Evolutionary conservation across 35 echinoderm and acorn worm genomes (phyloP), one percentile per base, ranked within the genome.

Genomic region (Patiria miniata): DNA sequence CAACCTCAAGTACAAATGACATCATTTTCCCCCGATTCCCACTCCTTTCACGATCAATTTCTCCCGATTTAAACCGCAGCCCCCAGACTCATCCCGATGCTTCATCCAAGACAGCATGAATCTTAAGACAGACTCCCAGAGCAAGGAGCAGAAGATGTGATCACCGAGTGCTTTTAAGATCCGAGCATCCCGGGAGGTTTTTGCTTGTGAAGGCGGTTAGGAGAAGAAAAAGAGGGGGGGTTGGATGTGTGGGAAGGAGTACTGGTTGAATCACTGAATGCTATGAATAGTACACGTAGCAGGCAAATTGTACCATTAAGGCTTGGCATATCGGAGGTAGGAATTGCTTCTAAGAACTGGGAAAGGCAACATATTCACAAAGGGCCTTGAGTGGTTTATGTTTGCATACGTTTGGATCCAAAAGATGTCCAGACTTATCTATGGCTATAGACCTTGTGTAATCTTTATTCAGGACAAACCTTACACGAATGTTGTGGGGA

Each of bases 201-300:
- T 47, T 6, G 42, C 42, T 47, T 47, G 42, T 47, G 42, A 4
- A 47, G 4, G 42, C 12, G 42, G 4, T 47, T 4, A 6, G 42
- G 42, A 6, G 42, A 12, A 12, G 42, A 12, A 6, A 12, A 12
- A 12, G 42, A 12, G 42, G 12, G 42, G 42, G 42, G 42, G 12
- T 6, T 4, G 12, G 65, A 34, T 73, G 26, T 26, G 34, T 28
- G 26, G 19, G 65, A 22, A 28, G 23, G 65, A 73, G 65, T 0
- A 73, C 65, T 73, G 65, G 65, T 73, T 73, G 65, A 73, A 73
- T 73, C 65, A 73, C 34, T 73, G 65, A 73, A 73, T 73, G 26
- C 65, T 7, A 73, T 73, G 65, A 73, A 73, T 73, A 73, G 65
- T 73, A 32, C 28, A n/a, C n/a, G n/a, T n/a, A n/a, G 4, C 42